Percentiles rank a stretch among this genome's conserved stretches.
Conservation (phyloP, 2,113 vertebrate species). For the Gadus macrocephalus region DNA sequence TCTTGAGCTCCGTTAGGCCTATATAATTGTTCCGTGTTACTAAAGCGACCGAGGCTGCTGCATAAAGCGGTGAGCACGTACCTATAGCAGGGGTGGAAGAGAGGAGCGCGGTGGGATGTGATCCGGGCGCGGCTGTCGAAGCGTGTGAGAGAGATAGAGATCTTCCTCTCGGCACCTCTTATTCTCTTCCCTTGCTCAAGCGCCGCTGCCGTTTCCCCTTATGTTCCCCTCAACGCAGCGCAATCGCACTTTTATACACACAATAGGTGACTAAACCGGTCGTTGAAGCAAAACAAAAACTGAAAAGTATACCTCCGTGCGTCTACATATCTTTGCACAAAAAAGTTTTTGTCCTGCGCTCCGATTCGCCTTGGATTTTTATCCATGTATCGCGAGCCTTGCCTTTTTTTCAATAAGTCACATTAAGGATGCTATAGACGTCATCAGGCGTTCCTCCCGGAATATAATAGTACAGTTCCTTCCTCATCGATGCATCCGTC, state of each 20-base stretch:
- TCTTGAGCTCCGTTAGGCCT: slow-evolving; percentile 32
- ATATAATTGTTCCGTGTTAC: slow-evolving; percentile 25
- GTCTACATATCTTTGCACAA: slow-evolving; percentile 81
- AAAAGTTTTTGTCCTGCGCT: slow-evolving; percentile 83
- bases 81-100: slow-evolving; percentile 70
- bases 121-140: slow-evolving; percentile 69
- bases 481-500: slow-evolving; percentile 87
- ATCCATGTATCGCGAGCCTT: slow-evolving; percentile 87
- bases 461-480: slow-evolving; percentile 89
- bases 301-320: slow-evolving; percentile 73
- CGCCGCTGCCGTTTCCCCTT: slow-evolving; percentile 77
- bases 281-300: slow-evolving; percentile 67
- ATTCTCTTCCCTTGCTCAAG: slow-evolving; percentile 72
- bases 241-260: slow-evolving; percentile 69
- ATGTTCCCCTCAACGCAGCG: slow-evolving; percentile 73
- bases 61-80: slow-evolving; percentile 56
- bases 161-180: slow-evolving; percentile 78
- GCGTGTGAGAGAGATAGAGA: slow-evolving; percentile 45
- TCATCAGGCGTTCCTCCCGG: slow-evolving; percentile 98
- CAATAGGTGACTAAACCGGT: slow-evolving; percentile 65
- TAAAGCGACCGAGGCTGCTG: slow-evolving; percentile 19
- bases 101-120: slow-evolving; percentile 62
- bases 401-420: slow-evolving; percentile 83
- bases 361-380: slow-evolving; percentile 91
- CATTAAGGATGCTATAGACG: slow-evolving; percentile 98